phyloP scores from a whole-genome alignment of 2,797 vertebrate genomes.

The Ctenopoma multispine region DNA sequence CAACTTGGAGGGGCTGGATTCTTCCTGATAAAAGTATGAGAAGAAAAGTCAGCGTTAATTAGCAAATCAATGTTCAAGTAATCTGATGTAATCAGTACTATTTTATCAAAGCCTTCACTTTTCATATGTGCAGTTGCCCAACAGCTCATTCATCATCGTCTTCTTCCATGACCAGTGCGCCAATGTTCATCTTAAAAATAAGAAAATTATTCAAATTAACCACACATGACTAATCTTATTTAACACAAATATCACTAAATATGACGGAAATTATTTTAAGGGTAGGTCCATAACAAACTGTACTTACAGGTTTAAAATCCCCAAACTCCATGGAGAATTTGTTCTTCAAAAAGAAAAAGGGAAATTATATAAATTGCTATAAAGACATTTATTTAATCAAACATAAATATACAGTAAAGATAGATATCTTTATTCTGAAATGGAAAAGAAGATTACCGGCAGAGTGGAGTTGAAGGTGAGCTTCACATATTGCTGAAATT shows the following conservation, averaged over 20 bases:
- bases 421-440: not conserved
- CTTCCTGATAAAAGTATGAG: constrained; percentile 26
- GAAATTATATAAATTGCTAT: constrained; percentile 1
- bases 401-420: not conserved
- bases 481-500: constrained; percentile 68
- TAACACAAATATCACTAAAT: not conserved
- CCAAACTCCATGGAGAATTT: constrained; percentile 66
- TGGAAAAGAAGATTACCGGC: constrained; percentile 43
- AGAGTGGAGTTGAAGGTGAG: constrained; percentile 57
- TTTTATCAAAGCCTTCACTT: constrained; percentile 9
- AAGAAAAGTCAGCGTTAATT: constrained; percentile 24
- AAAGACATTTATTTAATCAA: not conserved
- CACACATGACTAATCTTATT: not conserved
- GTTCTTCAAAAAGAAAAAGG: constrained; percentile 54
- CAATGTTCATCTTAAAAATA: constrained; percentile 13
- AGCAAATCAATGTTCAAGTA: not conserved
- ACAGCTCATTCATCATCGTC: not conserved
- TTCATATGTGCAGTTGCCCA: not conserved
- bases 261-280: not conserved
- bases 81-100: not conserved
- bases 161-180: not conserved
- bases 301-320: constrained; percentile 63
- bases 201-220: not conserved
- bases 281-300: not conserved
- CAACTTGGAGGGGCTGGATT: constrained; percentile 2